These are phyloP conservation scores for Andrena bicolor DNA, from an alignment of 2,888 invertebrate species.

Conservation along the genomic window DNA sequence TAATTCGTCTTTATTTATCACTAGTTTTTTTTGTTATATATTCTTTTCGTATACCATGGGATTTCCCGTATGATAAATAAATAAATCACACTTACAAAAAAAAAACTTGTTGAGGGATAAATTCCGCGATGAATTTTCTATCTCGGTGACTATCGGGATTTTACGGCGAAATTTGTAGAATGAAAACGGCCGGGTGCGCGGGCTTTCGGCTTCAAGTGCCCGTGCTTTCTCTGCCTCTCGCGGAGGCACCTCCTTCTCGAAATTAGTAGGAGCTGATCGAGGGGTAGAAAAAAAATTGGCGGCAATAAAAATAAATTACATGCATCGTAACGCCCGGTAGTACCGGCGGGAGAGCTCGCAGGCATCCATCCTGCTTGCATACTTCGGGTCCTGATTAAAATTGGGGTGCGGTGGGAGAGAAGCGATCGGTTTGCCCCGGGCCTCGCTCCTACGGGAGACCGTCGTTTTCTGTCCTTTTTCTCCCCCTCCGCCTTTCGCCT, in stretches of 20 bases:
- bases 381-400: conserved; percentile 85
- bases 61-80: no score
- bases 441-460: conserved; percentile 70
- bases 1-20: no score
- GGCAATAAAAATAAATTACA: conserved; percentile 85
- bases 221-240: conserved; percentile 11
- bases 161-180: conserved; percentile 18
- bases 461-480: conserved; percentile 9
- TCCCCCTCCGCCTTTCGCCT: not conserved
- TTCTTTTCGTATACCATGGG: no score
- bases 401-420: conserved; percentile 83
- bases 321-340: conserved; percentile 84
- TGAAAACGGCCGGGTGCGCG: not conserved
- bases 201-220: not conserved
- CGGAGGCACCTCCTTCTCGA: conserved; percentile 71
- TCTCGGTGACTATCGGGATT: not conserved
- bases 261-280: conserved; percentile 84
- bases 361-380: conserved; percentile 84
- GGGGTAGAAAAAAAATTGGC: conserved; percentile 84
- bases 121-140: not conserved
- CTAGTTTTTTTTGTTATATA: no score
- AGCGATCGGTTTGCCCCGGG: conserved; percentile 79
- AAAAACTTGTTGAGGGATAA: not conserved
- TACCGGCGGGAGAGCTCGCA: conserved; percentile 78
- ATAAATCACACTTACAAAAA: no score